These are phyloP conservation scores for Platycercus adscitus DNA, from an alignment of 2,113 vertebrate species.

Conservation along the genomic window DNA sequence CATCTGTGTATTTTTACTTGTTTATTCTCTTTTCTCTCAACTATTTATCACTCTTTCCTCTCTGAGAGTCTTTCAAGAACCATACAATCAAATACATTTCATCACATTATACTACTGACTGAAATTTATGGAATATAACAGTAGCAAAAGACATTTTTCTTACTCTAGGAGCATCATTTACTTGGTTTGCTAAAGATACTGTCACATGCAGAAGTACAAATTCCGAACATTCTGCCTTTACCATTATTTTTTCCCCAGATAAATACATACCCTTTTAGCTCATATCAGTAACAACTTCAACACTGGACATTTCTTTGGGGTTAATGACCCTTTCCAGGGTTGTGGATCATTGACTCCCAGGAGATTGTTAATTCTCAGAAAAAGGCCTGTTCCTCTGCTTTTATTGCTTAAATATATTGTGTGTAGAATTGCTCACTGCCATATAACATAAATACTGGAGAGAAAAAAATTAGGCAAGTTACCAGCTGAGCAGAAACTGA, in stretches of 20 bases:
- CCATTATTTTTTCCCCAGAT: neutral
- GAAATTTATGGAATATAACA: neutral
- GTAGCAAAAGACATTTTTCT: neutral
- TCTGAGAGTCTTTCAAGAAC: neutral
- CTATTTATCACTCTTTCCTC: neutral
- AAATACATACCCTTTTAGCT: neutral
- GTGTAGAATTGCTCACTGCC: neutral
- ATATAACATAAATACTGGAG: neutral
- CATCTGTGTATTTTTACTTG: neutral
- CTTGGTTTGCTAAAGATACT: neutral
- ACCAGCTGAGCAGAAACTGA: neutral
- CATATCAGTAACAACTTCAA: neutral
- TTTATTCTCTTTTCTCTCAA: neutral
- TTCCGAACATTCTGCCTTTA: neutral
- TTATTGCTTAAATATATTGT: constrained; percentile 22
- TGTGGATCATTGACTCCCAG: neutral
- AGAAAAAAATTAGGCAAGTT: neutral
- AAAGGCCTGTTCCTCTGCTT: neutral
- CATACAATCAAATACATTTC: neutral
- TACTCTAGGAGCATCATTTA: neutral
- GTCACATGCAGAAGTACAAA: neutral
- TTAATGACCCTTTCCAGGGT: neutral
- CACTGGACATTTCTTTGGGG: neutral
- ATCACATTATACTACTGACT: neutral
- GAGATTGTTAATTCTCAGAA: neutral